phyloP scores from a whole-genome alignment of 2,797 vertebrate species.

The Chromobotia macracanthus region DNA sequence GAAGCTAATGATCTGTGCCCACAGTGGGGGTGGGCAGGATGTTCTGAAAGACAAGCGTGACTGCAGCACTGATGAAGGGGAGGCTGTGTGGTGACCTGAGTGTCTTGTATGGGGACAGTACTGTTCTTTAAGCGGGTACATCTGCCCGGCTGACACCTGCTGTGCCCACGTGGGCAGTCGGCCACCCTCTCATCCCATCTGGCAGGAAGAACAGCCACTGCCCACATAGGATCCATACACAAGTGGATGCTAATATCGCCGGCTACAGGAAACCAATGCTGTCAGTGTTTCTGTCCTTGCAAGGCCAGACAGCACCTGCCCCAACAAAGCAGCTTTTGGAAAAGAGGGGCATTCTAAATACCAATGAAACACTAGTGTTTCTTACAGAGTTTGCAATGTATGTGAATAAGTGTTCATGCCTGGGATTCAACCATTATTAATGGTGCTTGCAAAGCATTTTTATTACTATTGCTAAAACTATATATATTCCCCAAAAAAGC shows the following conservation, averaged over 20 bases:
- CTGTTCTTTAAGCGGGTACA: constrained; percentile 75
- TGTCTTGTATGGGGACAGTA: constrained; percentile 64
- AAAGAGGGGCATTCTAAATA: constrained; percentile 64
- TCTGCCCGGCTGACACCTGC: constrained; percentile 86
- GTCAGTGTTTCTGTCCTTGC: constrained; percentile 68
- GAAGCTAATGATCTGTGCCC: constrained; percentile 42
- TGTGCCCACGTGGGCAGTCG: constrained; percentile 60
- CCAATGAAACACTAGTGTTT: constrained; percentile 56
- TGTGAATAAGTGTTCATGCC: neutral
- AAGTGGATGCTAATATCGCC: constrained; percentile 73
- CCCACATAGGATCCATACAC: constrained; percentile 77
- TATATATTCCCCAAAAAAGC: too few relatives aligned
- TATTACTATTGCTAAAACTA: neutral
- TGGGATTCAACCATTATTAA: neutral
- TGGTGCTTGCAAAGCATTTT: neutral
- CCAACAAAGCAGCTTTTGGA: constrained; percentile 73
- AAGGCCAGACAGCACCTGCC: constrained; percentile 76
- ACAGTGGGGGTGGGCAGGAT: constrained; percentile 39
- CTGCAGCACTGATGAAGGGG: constrained; percentile 25
- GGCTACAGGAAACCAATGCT: constrained; percentile 74
- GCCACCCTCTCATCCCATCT: constrained; percentile 70
- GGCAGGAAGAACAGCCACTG: constrained; percentile 78
- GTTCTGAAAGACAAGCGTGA: constrained; percentile 37
- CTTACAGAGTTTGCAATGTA: constrained; percentile 33
- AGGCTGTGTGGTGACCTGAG: constrained; percentile 28